phyloP scores from a whole-genome alignment of 2,888 invertebrate species.

The Cephus spinipes region DNA sequence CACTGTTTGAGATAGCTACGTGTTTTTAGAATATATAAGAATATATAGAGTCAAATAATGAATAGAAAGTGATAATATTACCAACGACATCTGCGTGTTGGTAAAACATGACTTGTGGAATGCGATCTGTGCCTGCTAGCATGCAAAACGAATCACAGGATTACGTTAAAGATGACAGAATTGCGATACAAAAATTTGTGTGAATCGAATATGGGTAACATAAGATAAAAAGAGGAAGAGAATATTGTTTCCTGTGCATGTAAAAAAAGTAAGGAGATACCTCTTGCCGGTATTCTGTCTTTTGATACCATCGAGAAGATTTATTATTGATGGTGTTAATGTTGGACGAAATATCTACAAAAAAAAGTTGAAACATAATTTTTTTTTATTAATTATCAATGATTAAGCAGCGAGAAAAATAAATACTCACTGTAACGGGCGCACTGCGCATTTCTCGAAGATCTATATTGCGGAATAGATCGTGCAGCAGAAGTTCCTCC shows the following conservation, averaged over 20 bases:
- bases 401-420: not conserved
- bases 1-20: not conserved
- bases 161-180: not conserved
- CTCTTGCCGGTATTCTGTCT: constrained; percentile 53
- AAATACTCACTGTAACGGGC: constrained; percentile 76
- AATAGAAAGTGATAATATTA: constrained; percentile 19
- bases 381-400: not conserved
- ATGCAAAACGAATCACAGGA: constrained; percentile 49
- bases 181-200: not conserved
- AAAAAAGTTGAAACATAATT: not conserved
- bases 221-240: constrained; percentile 17
- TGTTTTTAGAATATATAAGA: not conserved
- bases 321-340: constrained; percentile 57
- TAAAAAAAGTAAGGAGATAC: constrained; percentile 35
- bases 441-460: constrained; percentile 88
- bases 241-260: not conserved
- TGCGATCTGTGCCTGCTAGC: constrained; percentile 55
- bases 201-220: constrained; percentile 14
- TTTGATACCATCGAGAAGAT: constrained; percentile 59
- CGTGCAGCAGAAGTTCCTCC: constrained; percentile 84
- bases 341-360: constrained; percentile 63
- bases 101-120: constrained; percentile 47
- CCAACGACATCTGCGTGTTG: constrained; percentile 53
- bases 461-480: constrained; percentile 89
- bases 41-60: not conserved